Evolutionary conservation across 2,888 invertebrate genomes (phyloP), one percentile per base, ranked within the genome.

Genomic region (Hydrotaea diabolus): DNA sequence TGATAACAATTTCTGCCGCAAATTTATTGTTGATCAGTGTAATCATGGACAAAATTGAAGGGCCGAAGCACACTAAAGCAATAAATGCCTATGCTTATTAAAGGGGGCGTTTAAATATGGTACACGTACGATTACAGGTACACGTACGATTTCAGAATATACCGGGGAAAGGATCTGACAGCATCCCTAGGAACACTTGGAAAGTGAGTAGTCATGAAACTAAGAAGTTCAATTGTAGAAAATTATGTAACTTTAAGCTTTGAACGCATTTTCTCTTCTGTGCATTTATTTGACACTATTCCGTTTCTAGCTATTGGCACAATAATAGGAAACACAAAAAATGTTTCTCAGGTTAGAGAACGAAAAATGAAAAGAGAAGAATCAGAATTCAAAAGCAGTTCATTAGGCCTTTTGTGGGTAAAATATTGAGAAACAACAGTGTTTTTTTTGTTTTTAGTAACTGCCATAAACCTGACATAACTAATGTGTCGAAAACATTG

Each of bases 91-190:
- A 3, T 36, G 36, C 36, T 8, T 36, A 36, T 36, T 8, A 36
- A 53, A 62, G 64, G 64, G 5, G 72, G 76, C 17, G 62, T 76
- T 62, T 66, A 77, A 46, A 62, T 80, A 43, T 83, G 72, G 59
- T 39, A 77, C 23, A 36, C 72, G 19, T 83, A 75, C 53, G 77
- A 0, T 66, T 26, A 66, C 80, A 0, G 80, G 80, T 80, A 80
- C 19, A 66, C 74, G 36, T 80, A 80, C 53, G 80, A 80, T n/a
- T 71, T 75, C 31, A 80, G 69, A 49, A 80, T 83, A 78, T 77
- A 77, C 26, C 62, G 55, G 73, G 78, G 75, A 83, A 77, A 81
- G 85, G 69, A 78, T 26, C 11, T 69, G n/a, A n/a, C n/a, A n/a
- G n/a, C n/a, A n/a, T n/a, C n/a, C n/a, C n/a, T n/a, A n/a, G n/a